Conservation (phyloP, 2,888 invertebrate genomes). For the Nemotelus nigrinus region DNA sequence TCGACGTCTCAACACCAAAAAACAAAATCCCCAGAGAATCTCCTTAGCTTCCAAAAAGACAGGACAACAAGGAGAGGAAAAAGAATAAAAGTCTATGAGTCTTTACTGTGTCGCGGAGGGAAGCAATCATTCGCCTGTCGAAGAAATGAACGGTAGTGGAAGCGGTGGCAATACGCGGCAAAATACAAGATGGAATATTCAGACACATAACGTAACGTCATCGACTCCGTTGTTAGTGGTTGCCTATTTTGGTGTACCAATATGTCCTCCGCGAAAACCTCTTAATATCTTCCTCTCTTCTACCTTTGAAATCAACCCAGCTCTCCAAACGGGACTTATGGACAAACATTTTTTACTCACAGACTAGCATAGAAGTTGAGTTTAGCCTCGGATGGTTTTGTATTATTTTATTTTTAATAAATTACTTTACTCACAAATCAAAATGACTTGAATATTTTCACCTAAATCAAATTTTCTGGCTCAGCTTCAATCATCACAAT, state of each 20-base stretch:
- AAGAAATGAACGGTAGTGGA: too few species aligned
- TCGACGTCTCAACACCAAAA: not conserved
- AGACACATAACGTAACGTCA: conserved; percentile 51
- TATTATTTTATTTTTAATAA: too few species aligned
- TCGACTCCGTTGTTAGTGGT: conserved; percentile 54
- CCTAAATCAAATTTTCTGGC: too few species aligned
- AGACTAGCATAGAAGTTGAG: too few species aligned
- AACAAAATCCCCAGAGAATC: conserved; percentile 26
- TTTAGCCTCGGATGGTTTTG: too few species aligned
- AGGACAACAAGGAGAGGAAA: conserved; percentile 9
- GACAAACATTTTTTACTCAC: too few species aligned
- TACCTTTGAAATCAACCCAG: conserved; percentile 29
- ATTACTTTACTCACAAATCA: too few species aligned
- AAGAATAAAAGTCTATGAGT: conserved; percentile 43
- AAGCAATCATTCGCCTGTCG: not conserved
- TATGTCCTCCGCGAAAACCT: conserved; percentile 53
- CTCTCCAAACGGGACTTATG: not conserved
- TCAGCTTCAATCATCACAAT: too few species aligned
- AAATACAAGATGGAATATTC: conserved; percentile 50
- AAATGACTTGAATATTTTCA: too few species aligned
- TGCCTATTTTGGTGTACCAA: conserved; percentile 54
- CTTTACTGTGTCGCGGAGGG: not conserved
- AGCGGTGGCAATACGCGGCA: conserved; percentile 8
- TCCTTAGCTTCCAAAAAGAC: not conserved
- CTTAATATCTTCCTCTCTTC: conserved; percentile 49